A percentile compares a stretch with the other conserved stretches of the same genome.
Evolutionary conservation across 2,888 invertebrate species (phyloP).

Genomic region (Chaitophorus viminalis): DNA sequence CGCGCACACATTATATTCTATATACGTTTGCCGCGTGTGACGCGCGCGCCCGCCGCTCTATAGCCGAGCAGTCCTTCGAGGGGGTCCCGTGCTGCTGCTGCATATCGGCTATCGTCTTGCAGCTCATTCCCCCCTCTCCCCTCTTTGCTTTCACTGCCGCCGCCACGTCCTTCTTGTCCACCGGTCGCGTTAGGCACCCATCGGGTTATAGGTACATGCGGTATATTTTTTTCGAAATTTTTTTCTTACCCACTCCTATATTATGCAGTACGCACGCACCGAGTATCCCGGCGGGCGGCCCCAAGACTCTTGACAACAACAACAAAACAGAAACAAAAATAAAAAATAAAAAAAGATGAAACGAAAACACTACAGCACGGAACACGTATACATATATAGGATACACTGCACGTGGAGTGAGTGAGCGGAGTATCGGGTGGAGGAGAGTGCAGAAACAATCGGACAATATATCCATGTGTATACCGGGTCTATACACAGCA

Average conservation of each 20-base stretch:
- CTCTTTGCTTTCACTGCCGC: neutral
- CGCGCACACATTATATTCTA: too few species aligned
- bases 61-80: neutral
- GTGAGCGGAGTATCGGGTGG: neutral
- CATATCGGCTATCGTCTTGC: neutral
- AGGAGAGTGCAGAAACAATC: slow-evolving; percentile 36
- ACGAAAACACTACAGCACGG: neutral
- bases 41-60: too few species aligned
- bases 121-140: neutral
- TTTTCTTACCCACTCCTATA: neutral
- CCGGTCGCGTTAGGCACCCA: neutral
- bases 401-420: too few species aligned
- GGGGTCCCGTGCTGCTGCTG: slow-evolving; percentile 13
- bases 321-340: slow-evolving; percentile 8
- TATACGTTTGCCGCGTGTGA: neutral
- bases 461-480: neutral
- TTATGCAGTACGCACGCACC: neutral
- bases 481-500: neutral
- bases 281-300: slow-evolving; percentile 17
- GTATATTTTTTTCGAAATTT: neutral
- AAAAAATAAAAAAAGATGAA: too few species aligned
- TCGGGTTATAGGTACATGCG: slow-evolving; percentile 29
- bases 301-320: slow-evolving; percentile 31
- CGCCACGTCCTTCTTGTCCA: neutral
- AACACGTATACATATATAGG: too few species aligned